A percentile compares a stretch with the other conserved stretches of the same genome.
Evolutionary conservation across 2,888 invertebrate genomes (phyloP).

Genomic region (Teleogryllus oceanicus): DNA sequence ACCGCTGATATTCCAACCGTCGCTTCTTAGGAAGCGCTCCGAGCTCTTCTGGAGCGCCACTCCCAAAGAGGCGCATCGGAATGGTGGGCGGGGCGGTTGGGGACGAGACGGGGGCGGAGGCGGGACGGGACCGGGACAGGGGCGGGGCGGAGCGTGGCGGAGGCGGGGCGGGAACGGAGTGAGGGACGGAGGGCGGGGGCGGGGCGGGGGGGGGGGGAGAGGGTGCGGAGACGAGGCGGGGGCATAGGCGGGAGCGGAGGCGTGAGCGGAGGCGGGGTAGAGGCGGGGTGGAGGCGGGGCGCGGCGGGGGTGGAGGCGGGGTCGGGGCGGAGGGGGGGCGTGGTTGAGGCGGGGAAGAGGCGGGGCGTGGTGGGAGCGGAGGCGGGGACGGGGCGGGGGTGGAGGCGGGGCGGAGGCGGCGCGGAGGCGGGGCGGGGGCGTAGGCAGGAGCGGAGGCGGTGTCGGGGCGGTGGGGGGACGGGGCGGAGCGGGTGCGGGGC

Average conservation of each 20-base stretch:
- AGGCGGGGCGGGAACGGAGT: background rate
- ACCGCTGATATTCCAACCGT: too few species aligned
- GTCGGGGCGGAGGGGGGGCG: too few species aligned
- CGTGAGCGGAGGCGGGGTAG: too few species aligned
- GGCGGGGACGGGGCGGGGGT: background rate
- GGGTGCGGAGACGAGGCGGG: too few species aligned
- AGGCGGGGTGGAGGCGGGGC: too few species aligned
- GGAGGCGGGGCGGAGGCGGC: background rate
- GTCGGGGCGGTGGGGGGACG: too few species aligned
- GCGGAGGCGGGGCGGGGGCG: background rate
- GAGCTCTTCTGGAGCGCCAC: too few species aligned
- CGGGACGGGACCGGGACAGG: background rate
- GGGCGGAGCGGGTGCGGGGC: background rate
- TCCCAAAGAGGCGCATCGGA: too few species aligned
- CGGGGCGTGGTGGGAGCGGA: accelerated
- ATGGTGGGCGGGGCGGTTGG: too few species aligned
- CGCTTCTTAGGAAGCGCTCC: too few species aligned
- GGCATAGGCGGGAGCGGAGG: too few species aligned
- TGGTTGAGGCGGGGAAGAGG: accelerated
- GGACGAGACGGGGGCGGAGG: background rate
- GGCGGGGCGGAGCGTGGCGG: accelerated
- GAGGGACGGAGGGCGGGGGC: background rate
- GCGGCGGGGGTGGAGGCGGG: background rate
- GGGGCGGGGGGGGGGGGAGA: background rate
- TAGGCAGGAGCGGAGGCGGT: too few species aligned